Percentiles rank a stretch among this genome's conserved stretches.
These are phyloP conservation scores for Cloeon dipterum DNA, from an alignment of 2,888 invertebrate genomes.

Conservation along the genomic window DNA sequence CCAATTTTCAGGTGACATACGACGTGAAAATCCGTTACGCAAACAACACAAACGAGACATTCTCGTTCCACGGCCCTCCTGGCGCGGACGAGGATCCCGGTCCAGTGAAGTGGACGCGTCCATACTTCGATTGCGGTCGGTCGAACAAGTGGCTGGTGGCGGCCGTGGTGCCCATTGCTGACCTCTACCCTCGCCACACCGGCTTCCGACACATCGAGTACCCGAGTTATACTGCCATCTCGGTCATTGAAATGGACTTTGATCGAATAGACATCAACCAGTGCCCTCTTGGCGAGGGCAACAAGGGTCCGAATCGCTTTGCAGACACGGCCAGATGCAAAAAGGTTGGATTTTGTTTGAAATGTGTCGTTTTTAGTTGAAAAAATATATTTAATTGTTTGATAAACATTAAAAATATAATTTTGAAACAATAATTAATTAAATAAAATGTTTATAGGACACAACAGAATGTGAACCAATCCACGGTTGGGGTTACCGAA, in stretches of 20 bases:
- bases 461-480: slow-evolving; percentile 75
- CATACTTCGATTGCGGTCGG: slow-evolving; percentile 89
- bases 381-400: neutral
- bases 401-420: neutral
- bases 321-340: slow-evolving; percentile 79
- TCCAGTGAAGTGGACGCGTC: slow-evolving; percentile 82
- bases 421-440: neutral
- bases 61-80: slow-evolving; percentile 83
- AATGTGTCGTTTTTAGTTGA: slow-evolving; percentile 1
- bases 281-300: slow-evolving; percentile 75
- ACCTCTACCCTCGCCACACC: slow-evolving; percentile 84
- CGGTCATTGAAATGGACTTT: slow-evolving; percentile 88
- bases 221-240: slow-evolving; percentile 76
- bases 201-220: slow-evolving; percentile 83
- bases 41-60: slow-evolving; percentile 88
- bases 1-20: too few species aligned
- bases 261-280: slow-evolving; percentile 95
- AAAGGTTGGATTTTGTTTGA: slow-evolving; percentile 28
- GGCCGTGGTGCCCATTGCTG: slow-evolving; percentile 84
- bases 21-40: slow-evolving; percentile 84
- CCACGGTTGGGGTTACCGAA: slow-evolving; percentile 85
- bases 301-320: slow-evolving; percentile 70
- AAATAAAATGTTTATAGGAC: too few species aligned
- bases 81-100: slow-evolving; percentile 77
- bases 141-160: slow-evolving; percentile 91